These are phyloP conservation scores for Momotus momota DNA, from an alignment of 2,797 vertebrate species.

Conservation along the genomic window DNA sequence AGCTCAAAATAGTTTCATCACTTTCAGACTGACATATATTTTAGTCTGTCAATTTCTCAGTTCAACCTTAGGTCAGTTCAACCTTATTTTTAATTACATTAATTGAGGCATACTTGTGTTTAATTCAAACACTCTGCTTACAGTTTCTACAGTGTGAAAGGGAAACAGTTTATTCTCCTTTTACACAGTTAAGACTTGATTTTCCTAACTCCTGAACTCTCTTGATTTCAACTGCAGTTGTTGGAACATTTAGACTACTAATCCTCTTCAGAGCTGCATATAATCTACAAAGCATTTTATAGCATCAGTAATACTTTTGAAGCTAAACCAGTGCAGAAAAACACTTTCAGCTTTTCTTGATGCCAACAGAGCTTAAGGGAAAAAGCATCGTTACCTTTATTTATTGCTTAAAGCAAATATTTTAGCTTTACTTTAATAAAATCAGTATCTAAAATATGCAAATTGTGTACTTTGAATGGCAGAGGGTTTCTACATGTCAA, in stretches of 20 bases:
- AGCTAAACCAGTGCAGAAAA: background rate
- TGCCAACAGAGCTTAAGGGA: background rate
- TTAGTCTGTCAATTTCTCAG: background rate
- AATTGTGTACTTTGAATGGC: background rate
- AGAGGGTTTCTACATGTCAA: background rate
- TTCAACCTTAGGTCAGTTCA: background rate
- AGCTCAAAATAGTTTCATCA: background rate
- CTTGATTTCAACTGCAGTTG: background rate
- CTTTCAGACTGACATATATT: background rate
- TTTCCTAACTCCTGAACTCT: background rate
- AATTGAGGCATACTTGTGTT: background rate
- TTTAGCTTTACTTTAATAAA: background rate
- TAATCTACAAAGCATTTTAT: background rate
- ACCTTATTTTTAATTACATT: background rate
- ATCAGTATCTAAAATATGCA: background rate
- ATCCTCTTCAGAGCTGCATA: background rate
- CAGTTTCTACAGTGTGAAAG: background rate
- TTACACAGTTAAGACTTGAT: background rate
- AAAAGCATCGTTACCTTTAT: background rate
- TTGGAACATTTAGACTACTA: background rate
- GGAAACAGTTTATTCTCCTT: background rate
- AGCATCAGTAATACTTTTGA: background rate
- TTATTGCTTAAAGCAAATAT: background rate
- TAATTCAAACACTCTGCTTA: background rate
- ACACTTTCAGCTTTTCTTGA: background rate